phyloP scores from a whole-genome alignment of 2,888 invertebrate genomes.

The Celastrina argiolus region DNA sequence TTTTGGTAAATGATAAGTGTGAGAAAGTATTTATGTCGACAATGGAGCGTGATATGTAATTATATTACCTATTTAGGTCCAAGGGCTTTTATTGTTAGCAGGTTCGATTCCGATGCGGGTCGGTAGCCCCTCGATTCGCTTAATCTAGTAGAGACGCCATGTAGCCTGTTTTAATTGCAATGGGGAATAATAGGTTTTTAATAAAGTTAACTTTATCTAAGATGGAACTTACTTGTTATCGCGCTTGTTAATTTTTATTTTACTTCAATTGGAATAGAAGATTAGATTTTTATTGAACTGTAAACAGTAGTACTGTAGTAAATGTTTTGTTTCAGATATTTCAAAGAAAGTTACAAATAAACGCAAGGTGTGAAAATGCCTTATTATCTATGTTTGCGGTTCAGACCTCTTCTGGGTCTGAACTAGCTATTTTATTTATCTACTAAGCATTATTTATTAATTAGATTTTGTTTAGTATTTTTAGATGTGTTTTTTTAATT shows the following conservation, averaged over 20 bases:
- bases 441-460: too few species aligned
- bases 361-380: too few species aligned
- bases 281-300: background rate
- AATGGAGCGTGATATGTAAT: constrained; percentile 77
- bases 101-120: constrained; percentile 55
- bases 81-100: constrained; percentile 40
- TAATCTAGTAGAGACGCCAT: constrained; percentile 36
- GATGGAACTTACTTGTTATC: constrained; percentile 4
- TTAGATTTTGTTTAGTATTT: too few species aligned
- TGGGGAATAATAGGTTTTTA: constrained; percentile 25
- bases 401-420: too few species aligned
- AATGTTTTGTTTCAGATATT: background rate
- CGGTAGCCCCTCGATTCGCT: constrained; percentile 52
- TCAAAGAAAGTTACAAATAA: too few species aligned
- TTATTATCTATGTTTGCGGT: too few species aligned
- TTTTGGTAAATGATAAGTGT: constrained; percentile 78
- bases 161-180: constrained; percentile 31
- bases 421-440: too few species aligned
- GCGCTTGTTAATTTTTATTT: background rate
- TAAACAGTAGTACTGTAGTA: background rate
- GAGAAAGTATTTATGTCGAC: constrained; percentile 78
- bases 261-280: background rate
- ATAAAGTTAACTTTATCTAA: constrained; percentile 15
- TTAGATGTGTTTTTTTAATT: too few species aligned
- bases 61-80: constrained; percentile 69